These are phyloP conservation scores for Corythornis vintsioides DNA, from an alignment of 2,113 vertebrate genomes.

Conservation along the genomic window DNA sequence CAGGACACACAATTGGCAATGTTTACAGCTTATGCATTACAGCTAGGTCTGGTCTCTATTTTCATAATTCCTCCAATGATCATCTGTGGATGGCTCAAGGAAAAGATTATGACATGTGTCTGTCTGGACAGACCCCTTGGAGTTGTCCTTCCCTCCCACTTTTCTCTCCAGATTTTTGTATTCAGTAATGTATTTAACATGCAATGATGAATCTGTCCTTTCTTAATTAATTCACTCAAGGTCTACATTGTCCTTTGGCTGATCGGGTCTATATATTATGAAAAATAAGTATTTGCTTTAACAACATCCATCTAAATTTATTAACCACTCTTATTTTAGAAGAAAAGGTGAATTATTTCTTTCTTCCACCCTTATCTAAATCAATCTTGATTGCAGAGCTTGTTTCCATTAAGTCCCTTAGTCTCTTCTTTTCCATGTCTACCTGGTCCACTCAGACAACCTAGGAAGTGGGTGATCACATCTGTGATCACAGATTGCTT, in stretches of 20 bases:
- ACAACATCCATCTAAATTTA: background rate
- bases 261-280: background rate
- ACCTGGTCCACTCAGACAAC: fast-evolving
- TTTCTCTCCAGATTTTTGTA: background rate
- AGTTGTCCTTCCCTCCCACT: background rate
- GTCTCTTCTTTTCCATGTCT: background rate
- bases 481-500: too few relatives aligned
- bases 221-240: background rate
- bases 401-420: background rate
- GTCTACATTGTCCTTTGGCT: background rate
- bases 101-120: background rate
- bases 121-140: background rate
- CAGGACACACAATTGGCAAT: background rate
- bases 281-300: background rate
- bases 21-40: background rate
- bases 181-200: background rate
- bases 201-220: background rate
- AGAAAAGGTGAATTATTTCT: background rate
- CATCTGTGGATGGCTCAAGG: background rate
- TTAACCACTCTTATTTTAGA: background rate
- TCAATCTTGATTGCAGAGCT: background rate
- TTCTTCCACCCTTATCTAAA: background rate
- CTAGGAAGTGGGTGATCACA: fast-evolving
- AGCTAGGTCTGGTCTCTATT: background rate
- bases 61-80: background rate